These are phyloP conservation scores for Drosophila histrio DNA, from an alignment of 2,888 invertebrate species.

Conservation along the genomic window DNA sequence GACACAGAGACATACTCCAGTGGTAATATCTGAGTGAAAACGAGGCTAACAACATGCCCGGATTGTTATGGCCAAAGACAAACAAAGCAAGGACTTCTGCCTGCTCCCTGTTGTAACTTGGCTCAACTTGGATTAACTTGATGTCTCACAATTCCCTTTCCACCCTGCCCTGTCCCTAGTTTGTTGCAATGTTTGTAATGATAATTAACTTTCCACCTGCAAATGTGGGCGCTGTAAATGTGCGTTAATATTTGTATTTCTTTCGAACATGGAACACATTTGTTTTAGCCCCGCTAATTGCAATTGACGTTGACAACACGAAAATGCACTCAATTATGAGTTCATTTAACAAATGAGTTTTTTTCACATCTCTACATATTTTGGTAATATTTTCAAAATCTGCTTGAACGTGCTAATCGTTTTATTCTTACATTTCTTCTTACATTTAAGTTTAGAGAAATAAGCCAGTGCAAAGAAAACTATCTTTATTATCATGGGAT, in stretches of 20 bases:
- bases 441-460: too few relatives aligned
- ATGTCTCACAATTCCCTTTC: slow-evolving; percentile 1
- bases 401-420: too few relatives aligned
- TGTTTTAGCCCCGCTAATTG: slow-evolving; percentile 39
- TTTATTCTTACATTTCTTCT: too few relatives aligned
- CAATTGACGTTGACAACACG: slow-evolving; percentile 55
- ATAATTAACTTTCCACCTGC: slow-evolving; percentile 67
- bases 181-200: slow-evolving; percentile 36
- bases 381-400: background rate
- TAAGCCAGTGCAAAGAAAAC: too few relatives aligned
- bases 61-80: slow-evolving; percentile 46
- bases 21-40: slow-evolving; percentile 25
- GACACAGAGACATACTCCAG: slow-evolving; percentile 4
- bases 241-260: slow-evolving; percentile 22
- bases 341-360: background rate
- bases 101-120: slow-evolving; percentile 25
- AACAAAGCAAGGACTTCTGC: slow-evolving; percentile 24
- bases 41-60: slow-evolving; percentile 31
- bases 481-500: too few relatives aligned
- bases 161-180: background rate
- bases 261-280: slow-evolving; percentile 36
- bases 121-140: slow-evolving; percentile 19
- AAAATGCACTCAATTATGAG: slow-evolving; percentile 60
- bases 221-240: slow-evolving; percentile 39
- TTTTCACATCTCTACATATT: background rate